These are phyloP conservation scores for Oreochromis aureus DNA, from an alignment of 2,113 vertebrate genomes.

Conservation along the genomic window DNA sequence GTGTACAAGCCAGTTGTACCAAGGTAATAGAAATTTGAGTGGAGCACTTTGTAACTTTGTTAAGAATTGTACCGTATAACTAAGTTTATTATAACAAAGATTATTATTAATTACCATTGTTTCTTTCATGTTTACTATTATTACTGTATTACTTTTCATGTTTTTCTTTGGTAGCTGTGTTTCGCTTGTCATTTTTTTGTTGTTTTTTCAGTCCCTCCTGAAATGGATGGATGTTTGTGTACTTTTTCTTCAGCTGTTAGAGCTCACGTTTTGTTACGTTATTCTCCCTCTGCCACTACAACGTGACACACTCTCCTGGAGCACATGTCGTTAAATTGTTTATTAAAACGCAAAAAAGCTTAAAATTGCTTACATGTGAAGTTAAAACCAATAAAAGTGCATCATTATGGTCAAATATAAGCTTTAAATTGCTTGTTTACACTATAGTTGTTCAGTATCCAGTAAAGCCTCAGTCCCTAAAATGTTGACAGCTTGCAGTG, in stretches of 20 bases:
- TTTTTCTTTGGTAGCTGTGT: not conserved
- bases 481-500: not conserved
- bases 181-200: not conserved
- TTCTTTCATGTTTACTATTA: not conserved
- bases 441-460: not conserved
- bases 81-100: not conserved
- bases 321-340: not conserved
- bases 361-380: not conserved
- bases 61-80: rapidly evolving
- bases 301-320: not conserved
- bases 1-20: not conserved
- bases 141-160: not conserved
- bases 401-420: not conserved
- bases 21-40: not conserved
- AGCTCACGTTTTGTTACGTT: not conserved
- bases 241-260: not conserved
- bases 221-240: not conserved
- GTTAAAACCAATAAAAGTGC: not conserved
- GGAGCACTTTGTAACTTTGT: not conserved
- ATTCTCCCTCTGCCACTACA: not conserved
- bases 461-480: not conserved
- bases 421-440: not conserved
- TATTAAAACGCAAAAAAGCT: not conserved
- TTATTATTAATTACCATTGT: rapidly evolving
- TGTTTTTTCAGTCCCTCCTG: not conserved